Conservation (phyloP, 2,888 invertebrate genomes). For the Cinara cedri region DNA sequence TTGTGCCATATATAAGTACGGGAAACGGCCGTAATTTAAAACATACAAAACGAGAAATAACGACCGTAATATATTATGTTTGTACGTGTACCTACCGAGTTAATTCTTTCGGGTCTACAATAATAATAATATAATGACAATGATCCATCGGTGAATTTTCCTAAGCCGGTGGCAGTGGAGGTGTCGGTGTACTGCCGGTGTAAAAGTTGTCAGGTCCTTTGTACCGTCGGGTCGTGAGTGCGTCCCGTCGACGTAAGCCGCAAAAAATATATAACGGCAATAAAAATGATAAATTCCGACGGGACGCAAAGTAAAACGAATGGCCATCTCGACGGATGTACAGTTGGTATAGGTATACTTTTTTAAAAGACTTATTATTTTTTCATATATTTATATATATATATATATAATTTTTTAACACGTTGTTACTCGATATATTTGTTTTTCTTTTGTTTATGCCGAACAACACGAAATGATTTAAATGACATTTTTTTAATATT, state of each 20-base stretch:
- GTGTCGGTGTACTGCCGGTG: neutral
- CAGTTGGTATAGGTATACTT: neutral
- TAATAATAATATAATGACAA: conserved; percentile 9
- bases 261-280: conserved; percentile 50
- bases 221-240: neutral
- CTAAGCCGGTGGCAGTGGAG: conserved; percentile 5
- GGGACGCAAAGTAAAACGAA: conserved; percentile 52
- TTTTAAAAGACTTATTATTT: too few relatives aligned
- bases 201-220: conserved; percentile 31
- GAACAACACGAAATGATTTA: too few relatives aligned
- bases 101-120: conserved; percentile 27
- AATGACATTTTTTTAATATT: too few relatives aligned
- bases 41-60: too few relatives aligned
- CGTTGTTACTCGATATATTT: neutral
- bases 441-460: neutral
- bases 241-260: conserved; percentile 26
- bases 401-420: neutral
- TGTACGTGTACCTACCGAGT: neutral
- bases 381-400: neutral
- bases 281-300: conserved; percentile 56
- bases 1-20: too few relatives aligned
- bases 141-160: conserved; percentile 53
- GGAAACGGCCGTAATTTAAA: too few relatives aligned
- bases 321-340: conserved; percentile 23
- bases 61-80: too few relatives aligned